Conservation (phyloP, 2,113 vertebrate genomes). For the Toxotes chatareus region DNA sequence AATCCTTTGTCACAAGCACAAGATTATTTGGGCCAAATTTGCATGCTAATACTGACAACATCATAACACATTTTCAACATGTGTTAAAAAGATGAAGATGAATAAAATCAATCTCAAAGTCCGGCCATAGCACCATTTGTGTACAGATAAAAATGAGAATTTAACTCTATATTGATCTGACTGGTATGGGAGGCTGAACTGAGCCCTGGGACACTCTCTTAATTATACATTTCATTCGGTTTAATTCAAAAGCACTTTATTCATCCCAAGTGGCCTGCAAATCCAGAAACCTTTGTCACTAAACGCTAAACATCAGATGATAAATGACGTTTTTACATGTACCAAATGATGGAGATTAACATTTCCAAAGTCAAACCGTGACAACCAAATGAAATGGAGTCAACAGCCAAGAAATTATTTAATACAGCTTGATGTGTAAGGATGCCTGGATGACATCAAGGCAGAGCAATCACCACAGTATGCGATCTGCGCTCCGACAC, state of each 20-base stretch:
- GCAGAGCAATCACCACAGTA: conserved; percentile 26
- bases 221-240: not conserved
- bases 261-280: not conserved
- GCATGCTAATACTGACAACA: too few species aligned
- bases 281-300: not conserved
- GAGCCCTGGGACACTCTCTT: not conserved
- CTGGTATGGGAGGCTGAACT: not conserved
- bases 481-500: conserved; percentile 39
- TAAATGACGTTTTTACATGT: not conserved
- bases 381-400: conserved; percentile 4
- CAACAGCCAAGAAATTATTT: conserved; percentile 26
- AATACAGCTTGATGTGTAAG: conserved; percentile 13
- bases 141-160: not conserved
- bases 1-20: not conserved
- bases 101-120: not conserved
- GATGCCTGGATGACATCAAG: conserved; percentile 27
- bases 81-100: not conserved
- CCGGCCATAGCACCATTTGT: not conserved
- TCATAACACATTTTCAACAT: too few species aligned
- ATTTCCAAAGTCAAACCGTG: not conserved
- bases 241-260: not conserved
- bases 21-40: too few species aligned
- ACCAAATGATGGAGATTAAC: conserved; percentile 15
- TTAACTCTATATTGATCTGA: not conserved
- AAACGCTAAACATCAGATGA: not conserved